Base-by-base conservation (phyloP, 2,888 invertebrate species). In the Euphydryas editha region DNA sequence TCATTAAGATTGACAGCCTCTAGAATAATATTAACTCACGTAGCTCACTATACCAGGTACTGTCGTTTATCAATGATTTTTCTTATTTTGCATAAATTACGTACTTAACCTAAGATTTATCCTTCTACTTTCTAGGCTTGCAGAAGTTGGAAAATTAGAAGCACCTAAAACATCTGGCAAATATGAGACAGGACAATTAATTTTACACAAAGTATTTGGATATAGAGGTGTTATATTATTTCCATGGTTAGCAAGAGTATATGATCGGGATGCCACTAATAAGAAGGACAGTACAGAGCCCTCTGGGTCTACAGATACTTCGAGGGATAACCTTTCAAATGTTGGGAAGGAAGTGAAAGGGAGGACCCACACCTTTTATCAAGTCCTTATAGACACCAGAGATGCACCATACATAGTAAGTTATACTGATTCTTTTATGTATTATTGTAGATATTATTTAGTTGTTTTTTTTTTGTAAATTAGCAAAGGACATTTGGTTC, bases 201-300 rank as follows among this genome's bases (percentile, higher is more conserved):
- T 99, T 86, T 93, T 99, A 61, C 99, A 99, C 84, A 95, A 97
- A 79, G 97, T 99, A 18, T 99, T 99, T 87, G 99, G 99, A 17
- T 99, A 99, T 85, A 94, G 99, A 76, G 99, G 99, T 5, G 98
- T 99, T 15, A 96, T 99, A 66, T 93, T 99, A 59, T 99, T 99
- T 85, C 99, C 99, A 1, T 99, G 99, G 99, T 92, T 98, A 69
- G 99, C 99, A 10, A 94, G 97, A 81, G 98, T 99, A 0, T 99
- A 98, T 81, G 99, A 99, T 82, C 94, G 99, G 79, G 98, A 99
- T 93, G 92, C 96, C 61, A 96, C 96, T 1, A 95, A 94, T 77
- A 95, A 95, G 81, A 94, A 94, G 78, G 94, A 95, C 77, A 93
- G 84, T 64, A 75, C 85, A 8, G 90, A 91, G 61, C 62, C 85